Evolutionary conservation across 2,113 vertebrate genomes (phyloP).

Genomic region (Scortum barcoo): DNA sequence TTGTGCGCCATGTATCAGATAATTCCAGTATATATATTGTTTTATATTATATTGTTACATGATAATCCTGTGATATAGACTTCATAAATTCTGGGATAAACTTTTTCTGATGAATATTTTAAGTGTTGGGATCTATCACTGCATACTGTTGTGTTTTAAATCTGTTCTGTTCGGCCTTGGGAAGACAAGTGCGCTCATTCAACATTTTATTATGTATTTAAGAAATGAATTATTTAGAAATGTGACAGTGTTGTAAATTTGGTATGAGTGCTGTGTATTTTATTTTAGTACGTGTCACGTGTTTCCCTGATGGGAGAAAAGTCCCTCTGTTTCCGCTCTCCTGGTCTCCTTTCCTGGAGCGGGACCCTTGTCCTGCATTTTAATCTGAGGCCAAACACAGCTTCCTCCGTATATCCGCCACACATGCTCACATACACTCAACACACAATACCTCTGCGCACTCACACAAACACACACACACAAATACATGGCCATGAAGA

Average conservation of each 20-base stretch:
- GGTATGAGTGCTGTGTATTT: neutral
- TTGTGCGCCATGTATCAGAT: neutral
- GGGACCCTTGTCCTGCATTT: constrained; percentile 74
- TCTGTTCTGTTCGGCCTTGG: neutral
- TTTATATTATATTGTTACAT: no score
- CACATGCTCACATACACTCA: constrained; percentile 46
- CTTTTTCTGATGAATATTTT: neutral
- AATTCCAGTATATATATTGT: no score
- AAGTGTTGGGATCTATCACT: neutral
- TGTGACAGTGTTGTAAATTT: neutral
- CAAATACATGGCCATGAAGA: neutral
- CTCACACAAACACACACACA: constrained; percentile 32
- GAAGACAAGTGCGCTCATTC: neutral
- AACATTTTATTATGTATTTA: neutral
- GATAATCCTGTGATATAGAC: neutral
- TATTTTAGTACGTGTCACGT: constrained; percentile 24
- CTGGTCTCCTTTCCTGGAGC: constrained; percentile 71
- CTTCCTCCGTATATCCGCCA: constrained; percentile 77
- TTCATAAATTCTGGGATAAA: neutral
- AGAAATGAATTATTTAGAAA: neutral
- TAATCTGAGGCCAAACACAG: constrained; percentile 82
- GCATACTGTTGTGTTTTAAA: no score
- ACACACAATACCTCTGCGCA: constrained; percentile 22
- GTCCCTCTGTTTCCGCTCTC: constrained; percentile 49
- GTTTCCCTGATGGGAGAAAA: constrained; percentile 64